Conservation (phyloP, 2,888 invertebrate genomes). For the Boloria euphrosyne region DNA sequence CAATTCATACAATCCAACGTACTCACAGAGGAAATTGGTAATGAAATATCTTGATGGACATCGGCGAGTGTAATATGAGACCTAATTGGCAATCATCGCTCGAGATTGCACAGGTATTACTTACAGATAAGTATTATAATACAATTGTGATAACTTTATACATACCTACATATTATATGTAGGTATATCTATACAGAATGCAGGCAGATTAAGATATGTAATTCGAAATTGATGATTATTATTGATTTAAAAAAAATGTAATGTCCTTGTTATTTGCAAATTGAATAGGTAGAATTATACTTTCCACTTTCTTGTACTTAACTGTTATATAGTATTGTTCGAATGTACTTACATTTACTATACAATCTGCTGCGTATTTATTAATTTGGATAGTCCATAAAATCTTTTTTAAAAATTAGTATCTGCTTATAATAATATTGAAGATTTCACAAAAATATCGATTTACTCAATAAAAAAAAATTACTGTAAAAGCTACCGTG, state of each 20-base stretch:
- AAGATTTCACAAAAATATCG: conserved; percentile 39
- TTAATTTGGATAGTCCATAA: too few species aligned
- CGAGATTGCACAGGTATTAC: conserved; percentile 59
- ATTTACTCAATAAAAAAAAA: conserved; percentile 39
- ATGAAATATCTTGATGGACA: conserved; percentile 45
- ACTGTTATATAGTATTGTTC: too few species aligned
- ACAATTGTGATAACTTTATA: conserved; percentile 31
- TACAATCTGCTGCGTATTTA: too few species aligned
- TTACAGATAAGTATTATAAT: conserved; percentile 47
- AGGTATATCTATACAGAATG: too few species aligned
- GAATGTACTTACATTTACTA: too few species aligned
- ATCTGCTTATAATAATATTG: background rate
- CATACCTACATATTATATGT: background rate
- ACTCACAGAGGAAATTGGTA: conserved; percentile 28
- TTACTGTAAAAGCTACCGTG: conserved; percentile 18
- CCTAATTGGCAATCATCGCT: conserved; percentile 74
- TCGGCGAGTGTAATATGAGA: conserved; percentile 63
- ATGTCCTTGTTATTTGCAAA: too few species aligned
- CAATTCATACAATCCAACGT: background rate
- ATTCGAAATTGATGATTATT: too few species aligned
- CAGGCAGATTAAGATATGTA: too few species aligned
- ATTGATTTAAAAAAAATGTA: too few species aligned
- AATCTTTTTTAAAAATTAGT: background rate
- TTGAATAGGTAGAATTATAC: too few species aligned
- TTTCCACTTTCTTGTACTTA: too few species aligned